These are phyloP conservation scores for Hyposmocoma kahamanoa DNA, from an alignment of 1,140 invertebrate species.

Conservation along the genomic window DNA sequence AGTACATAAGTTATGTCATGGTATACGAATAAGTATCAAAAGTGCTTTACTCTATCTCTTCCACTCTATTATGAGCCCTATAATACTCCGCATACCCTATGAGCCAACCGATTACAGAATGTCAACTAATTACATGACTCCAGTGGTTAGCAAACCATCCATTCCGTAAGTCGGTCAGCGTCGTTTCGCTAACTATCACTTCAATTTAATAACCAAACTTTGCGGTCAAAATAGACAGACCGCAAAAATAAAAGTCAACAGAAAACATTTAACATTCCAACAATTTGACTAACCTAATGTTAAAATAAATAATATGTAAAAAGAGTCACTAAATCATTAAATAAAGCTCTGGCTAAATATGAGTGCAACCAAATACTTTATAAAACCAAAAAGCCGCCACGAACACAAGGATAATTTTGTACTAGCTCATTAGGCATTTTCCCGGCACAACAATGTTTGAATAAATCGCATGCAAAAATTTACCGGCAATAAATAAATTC, in stretches of 20 bases:
- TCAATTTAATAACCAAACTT: conserved; percentile 3
- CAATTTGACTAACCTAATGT: conserved; percentile 26
- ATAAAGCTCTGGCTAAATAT: conserved; percentile 37
- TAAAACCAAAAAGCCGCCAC: conserved; percentile 24
- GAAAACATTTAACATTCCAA: conserved; percentile 37
- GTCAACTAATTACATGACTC: too few species aligned
- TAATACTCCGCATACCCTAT: conserved; percentile 16
- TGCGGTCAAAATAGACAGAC: conserved; percentile 3
- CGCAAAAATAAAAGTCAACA: conserved; percentile 15
- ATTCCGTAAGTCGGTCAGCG: too few species aligned
- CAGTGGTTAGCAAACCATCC: too few species aligned
- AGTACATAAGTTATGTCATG: conserved; percentile 12
- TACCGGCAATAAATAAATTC: neutral
- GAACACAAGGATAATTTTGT: too few species aligned
- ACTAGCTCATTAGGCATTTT: too few species aligned
- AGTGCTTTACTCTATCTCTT: conserved; percentile 18
- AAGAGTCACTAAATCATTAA: conserved; percentile 23
- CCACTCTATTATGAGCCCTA: conserved; percentile 22
- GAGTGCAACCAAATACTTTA: conserved; percentile 41
- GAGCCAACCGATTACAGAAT: too few species aligned
- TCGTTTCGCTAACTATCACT: too few species aligned
- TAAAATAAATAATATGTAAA: conserved; percentile 32
- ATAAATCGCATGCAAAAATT: conserved; percentile 1
- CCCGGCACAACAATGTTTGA: conserved; percentile 17
- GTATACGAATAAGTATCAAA: conserved; percentile 19